phyloP scores from a whole-genome alignment of 2,113 vertebrate genomes.

The Dasyurus viverrinus region DNA sequence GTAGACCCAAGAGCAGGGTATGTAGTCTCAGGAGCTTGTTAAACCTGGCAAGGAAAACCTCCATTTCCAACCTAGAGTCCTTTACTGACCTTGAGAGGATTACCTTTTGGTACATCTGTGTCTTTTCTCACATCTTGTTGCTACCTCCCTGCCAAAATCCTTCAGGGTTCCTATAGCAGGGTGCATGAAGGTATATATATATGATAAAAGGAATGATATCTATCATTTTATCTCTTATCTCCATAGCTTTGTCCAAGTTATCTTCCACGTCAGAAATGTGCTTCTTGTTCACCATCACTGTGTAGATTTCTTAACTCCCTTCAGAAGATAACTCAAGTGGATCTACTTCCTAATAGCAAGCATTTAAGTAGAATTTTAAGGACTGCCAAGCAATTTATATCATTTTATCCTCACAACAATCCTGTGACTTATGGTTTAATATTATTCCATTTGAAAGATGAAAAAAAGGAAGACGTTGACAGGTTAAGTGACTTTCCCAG shows the following conservation, averaged over 20 bases:
- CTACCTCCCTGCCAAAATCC: not conserved
- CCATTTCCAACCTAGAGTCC: not conserved
- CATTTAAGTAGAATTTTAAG: not conserved
- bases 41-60: not conserved
- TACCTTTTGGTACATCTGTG: not conserved
- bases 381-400: not conserved
- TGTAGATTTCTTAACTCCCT: not conserved
- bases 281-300: not conserved
- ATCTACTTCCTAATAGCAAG: not conserved
- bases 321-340: not conserved
- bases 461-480: not conserved
- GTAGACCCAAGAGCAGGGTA: not conserved
- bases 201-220: not conserved
- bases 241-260: not conserved
- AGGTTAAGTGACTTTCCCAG: not conserved
- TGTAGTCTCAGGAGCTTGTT: not conserved
- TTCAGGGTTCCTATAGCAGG: not conserved
- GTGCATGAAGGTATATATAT: not conserved
- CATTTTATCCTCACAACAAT: not conserved
- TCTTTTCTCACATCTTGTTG: not conserved
- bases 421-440: not conserved
- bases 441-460: not conserved
- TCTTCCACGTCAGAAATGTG: not conserved
- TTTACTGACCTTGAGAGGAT: not conserved
- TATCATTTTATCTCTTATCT: not conserved